phyloP scores from a whole-genome alignment of 1,140 invertebrate genomes.

The Drosophila sp. region DNA sequence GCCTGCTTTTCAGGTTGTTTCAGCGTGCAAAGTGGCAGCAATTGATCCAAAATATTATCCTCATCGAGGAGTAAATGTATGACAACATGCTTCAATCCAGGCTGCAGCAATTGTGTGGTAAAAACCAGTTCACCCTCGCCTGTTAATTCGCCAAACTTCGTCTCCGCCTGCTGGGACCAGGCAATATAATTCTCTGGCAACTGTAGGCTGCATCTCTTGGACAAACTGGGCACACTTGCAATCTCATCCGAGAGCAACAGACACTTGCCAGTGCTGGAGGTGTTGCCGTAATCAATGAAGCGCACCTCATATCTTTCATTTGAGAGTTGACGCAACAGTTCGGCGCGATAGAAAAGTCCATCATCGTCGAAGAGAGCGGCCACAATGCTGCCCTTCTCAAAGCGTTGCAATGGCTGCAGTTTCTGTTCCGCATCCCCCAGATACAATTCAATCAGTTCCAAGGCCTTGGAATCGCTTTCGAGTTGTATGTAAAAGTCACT shows the following conservation, averaged over 20 bases:
- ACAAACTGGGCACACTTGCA: constrained; percentile 86
- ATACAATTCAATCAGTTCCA: constrained; percentile 87
- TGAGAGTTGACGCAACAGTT: constrained; percentile 86
- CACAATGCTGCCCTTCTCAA: constrained; percentile 87
- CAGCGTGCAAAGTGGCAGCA: constrained; percentile 85
- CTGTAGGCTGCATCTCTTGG: constrained; percentile 88
- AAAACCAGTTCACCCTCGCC: constrained; percentile 88
- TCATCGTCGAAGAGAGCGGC: constrained; percentile 90
- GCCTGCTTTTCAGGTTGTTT: constrained; percentile 50
- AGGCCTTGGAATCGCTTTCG: constrained; percentile 86
- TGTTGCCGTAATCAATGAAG: constrained; percentile 91
- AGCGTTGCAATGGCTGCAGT: constrained; percentile 53
- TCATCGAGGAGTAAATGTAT: constrained; percentile 88
- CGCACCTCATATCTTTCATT: constrained; percentile 88
- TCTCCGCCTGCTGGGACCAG: constrained; percentile 88
- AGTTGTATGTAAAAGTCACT: constrained; percentile 90
- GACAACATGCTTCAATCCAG: constrained; percentile 87
- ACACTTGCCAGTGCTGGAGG: constrained; percentile 87
- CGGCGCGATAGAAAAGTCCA: constrained; percentile 89
- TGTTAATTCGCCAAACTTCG: constrained; percentile 88
- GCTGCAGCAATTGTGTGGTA: constrained; percentile 87
- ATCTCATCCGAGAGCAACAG: constrained; percentile 88
- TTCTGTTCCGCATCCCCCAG: constrained; percentile 84
- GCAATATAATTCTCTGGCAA: constrained; percentile 86
- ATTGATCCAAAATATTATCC: constrained; percentile 87